These are phyloP conservation scores for Geodia barretti DNA, from an alignment of 37 sponge, comb jelly and placozoan species.

Conservation along the genomic window DNA sequence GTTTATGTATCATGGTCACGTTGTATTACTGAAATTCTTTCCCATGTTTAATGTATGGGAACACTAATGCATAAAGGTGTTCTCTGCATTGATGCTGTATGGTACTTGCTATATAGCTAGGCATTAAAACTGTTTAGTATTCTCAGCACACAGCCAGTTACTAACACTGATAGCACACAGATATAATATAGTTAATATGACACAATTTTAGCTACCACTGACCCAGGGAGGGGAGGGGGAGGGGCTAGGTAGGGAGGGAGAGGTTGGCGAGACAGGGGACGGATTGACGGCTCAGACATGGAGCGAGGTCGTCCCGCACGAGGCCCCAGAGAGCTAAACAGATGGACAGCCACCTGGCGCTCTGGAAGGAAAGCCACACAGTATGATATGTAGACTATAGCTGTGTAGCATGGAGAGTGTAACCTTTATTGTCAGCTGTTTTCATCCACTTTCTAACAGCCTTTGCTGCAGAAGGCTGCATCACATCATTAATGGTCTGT, in stretches of 20 bases:
- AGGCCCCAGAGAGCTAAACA: conserved; percentile 70
- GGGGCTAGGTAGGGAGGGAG: conserved; percentile 20
- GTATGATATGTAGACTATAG: background rate
- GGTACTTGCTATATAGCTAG: too few species aligned
- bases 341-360: conserved; percentile 69
- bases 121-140: too few species aligned
- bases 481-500: conserved; percentile 57
- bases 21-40: too few species aligned
- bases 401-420: background rate
- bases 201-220: too few species aligned
- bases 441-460: conserved; percentile 63
- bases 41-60: too few species aligned
- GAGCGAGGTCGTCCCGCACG: conserved; percentile 39
- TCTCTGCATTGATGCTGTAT: too few species aligned
- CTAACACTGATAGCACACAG: too few species aligned
- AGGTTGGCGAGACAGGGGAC: conserved; percentile 35
- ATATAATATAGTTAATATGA: too few species aligned
- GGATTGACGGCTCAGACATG: conserved; percentile 16
- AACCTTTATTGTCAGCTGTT: conserved; percentile 63
- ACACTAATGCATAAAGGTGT: too few species aligned
- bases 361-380: conserved; percentile 45
- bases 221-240: background rate
- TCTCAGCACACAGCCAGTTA: too few species aligned
- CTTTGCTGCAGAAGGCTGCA: conserved; percentile 77
- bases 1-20: too few species aligned